A percentile compares a stretch with the other conserved stretches of the same genome.
Evolutionary conservation across 1,140 invertebrate genomes (phyloP).

Genomic region (Anastrepha obliqua): DNA sequence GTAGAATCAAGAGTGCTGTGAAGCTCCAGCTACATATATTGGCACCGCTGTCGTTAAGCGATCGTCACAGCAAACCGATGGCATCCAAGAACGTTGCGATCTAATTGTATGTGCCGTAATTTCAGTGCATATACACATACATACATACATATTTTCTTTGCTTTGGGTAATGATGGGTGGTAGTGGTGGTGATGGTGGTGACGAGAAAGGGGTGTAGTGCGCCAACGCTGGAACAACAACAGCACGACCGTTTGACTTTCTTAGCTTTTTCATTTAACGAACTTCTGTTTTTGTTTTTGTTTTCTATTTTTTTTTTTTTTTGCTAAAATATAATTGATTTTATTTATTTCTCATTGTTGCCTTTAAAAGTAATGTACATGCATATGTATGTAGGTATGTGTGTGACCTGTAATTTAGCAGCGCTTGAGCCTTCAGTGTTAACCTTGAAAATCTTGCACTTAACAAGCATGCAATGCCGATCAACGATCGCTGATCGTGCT

Average conservation of each 20-base stretch:
- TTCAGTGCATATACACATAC: too few species aligned
- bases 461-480: slow-evolving; percentile 52
- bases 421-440: slow-evolving; percentile 35
- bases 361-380: background rate
- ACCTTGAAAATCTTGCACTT: slow-evolving; percentile 51
- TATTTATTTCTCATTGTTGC: background rate
- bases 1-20: background rate
- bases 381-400: background rate
- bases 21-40: slow-evolving; percentile 25
- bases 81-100: background rate
- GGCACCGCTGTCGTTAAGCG: background rate
- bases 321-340: background rate
- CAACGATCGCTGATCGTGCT: slow-evolving; percentile 19
- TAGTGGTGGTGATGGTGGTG: background rate
- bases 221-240: background rate
- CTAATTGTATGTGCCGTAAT: too few species aligned
- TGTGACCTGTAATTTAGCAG: slow-evolving; percentile 33
- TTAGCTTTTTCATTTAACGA: slow-evolving; percentile 46
- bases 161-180: background rate
- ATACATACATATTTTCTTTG: background rate
- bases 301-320: background rate
- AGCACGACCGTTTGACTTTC: background rate
- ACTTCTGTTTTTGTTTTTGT: background rate
- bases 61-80: slow-evolving; percentile 1
- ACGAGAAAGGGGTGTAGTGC: background rate